Base-by-base conservation (phyloP, 2,113 vertebrate genomes). In the Ploceus nigricollis region DNA sequence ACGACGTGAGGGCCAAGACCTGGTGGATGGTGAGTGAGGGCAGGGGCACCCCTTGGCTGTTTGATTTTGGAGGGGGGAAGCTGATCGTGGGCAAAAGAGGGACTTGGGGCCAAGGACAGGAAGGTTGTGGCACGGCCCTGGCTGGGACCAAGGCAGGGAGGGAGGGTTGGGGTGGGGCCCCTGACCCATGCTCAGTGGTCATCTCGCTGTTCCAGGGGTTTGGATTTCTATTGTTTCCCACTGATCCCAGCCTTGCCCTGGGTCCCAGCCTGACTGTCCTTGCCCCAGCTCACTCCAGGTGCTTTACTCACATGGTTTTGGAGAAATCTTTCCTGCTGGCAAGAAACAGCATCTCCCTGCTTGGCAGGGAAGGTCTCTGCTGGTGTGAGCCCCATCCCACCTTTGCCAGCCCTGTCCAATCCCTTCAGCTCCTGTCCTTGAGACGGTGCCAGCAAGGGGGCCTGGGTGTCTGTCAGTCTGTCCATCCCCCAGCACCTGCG, bases 1-100 rank as follows among this genome's bases (percentile, higher is more conserved):
- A 99, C 73, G 97, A 99, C 66, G 96, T 98, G 97, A 98, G 97
- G 9, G 98, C 98, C 48, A 98, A 97, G 97, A 99, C 98, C 9
- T 99, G 99, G 99, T 99, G 99, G 99, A 99, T 99, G 99, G 99
- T 99, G 96, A 99, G 99, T 98, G 86, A 69, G 30, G 53, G 11
- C 19, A 4, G 27, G 24, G 16, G 7, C 0, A 13, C 11, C 45
- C 21, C 63, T n/a, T 1, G 1, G 16, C 11, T 1, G 3, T 39
- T 44, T 18, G 17, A 5, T 45, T 82, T 61, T 19, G 42, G 56
- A 44, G 8, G 3, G 12, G 11, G n/a, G 31, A 47, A 25, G n/a
- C 9, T 22, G n/a, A 6, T 5, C 0, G 0, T 2, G 10, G 48
- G 24, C 13, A 18, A 48, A 42, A 88, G 22, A 2, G 6, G 10